Conservation (phyloP, 1,140 invertebrate species). For the Globodera ellingtonae region DNA sequence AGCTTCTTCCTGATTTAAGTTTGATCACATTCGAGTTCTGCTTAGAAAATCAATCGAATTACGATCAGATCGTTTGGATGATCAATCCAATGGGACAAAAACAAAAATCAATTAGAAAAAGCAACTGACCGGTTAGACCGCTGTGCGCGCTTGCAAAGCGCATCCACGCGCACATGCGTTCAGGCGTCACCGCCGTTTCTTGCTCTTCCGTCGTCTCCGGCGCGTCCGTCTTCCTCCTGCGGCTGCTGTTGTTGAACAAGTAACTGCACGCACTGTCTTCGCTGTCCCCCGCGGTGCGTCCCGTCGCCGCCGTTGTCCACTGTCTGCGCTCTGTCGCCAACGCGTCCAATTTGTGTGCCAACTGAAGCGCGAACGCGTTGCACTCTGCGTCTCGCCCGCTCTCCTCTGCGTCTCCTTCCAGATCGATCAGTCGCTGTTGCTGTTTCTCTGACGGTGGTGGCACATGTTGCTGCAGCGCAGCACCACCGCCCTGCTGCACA, state of each 20-base stretch:
- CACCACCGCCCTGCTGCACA: background rate
- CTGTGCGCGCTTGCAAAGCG: background rate
- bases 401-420: background rate
- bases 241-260: background rate
- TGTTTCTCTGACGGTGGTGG: background rate
- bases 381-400: background rate
- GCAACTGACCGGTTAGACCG: background rate
- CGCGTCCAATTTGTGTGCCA: background rate
- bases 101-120: background rate
- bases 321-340: background rate
- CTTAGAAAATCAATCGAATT: no score
- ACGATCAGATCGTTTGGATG: no score
- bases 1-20: no score
- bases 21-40: no score
- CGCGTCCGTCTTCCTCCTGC: background rate
- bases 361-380: background rate
- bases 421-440: background rate
- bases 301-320: background rate
- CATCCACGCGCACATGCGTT: slow-evolving; percentile 15
- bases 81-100: no score
- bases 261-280: background rate
- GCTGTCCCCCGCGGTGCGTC: background rate
- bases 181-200: background rate
- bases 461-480: no score
- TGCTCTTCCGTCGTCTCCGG: background rate